phyloP scores from a whole-genome alignment of 2,797 vertebrate species.

The Nothura maculosa region DNA sequence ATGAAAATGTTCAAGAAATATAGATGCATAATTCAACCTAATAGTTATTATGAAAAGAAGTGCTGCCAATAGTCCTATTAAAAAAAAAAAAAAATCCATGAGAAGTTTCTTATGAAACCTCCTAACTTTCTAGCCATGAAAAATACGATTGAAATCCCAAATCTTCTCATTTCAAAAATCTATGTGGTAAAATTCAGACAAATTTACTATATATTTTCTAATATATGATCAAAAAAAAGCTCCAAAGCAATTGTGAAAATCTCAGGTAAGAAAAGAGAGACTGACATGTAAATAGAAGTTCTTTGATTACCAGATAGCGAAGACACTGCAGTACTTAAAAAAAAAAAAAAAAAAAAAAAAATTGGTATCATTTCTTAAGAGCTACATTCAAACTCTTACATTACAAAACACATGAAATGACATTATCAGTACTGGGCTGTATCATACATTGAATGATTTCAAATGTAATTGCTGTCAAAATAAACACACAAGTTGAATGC shows the following conservation, averaged over 20 bases:
- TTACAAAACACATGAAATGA: background rate
- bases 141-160: background rate
- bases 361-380: conserved; percentile 8
- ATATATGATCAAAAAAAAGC: background rate
- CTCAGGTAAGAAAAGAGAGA: background rate
- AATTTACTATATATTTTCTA: background rate
- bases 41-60: background rate
- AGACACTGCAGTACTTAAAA: conserved; percentile 29
- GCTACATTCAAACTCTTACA: background rate
- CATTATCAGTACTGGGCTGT: conserved; percentile 51
- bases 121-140: background rate
- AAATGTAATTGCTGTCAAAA: conserved; percentile 56
- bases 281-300: background rate
- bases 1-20: background rate
- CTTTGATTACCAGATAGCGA: background rate
- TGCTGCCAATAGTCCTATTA: background rate
- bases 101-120: background rate
- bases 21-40: background rate
- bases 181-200: background rate
- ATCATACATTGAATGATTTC: conserved; percentile 3
- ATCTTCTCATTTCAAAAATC: background rate
- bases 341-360: background rate
- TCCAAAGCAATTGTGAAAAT: background rate
- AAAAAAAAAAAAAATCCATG: background rate
- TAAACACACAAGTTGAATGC: conserved; percentile 35